These are phyloP conservation scores for Listronotus oregonensis DNA, from an alignment of 1,140 invertebrate genomes.

Conservation along the genomic window DNA sequence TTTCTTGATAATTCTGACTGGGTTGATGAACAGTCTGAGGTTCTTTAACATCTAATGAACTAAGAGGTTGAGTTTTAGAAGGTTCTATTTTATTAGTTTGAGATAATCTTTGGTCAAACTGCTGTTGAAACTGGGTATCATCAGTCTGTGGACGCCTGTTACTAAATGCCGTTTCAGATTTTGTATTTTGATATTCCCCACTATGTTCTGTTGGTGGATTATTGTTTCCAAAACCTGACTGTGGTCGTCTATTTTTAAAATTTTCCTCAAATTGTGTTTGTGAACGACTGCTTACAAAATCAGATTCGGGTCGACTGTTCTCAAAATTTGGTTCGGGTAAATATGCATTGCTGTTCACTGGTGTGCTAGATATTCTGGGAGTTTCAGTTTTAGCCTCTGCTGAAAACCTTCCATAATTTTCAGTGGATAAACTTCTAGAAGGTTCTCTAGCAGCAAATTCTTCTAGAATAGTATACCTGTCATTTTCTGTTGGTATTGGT, in stretches of 20 bases:
- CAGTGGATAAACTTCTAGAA: background rate
- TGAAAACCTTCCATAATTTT: slow-evolving; percentile 4
- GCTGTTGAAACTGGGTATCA: no score
- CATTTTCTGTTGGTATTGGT: background rate
- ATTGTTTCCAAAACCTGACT: background rate
- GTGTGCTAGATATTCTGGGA: slow-evolving; percentile 10
- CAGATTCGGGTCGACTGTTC: background rate
- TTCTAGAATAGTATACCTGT: slow-evolving; percentile 46
- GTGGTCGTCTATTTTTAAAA: background rate
- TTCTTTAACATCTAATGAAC: slow-evolving; percentile 1
- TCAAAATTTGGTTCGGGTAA: slow-evolving; percentile 13
- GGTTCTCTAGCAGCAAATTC: slow-evolving; percentile 36
- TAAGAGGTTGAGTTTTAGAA: background rate
- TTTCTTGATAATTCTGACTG: background rate
- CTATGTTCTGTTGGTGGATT: background rate
- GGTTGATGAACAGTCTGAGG: background rate
- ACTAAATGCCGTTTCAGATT: no score
- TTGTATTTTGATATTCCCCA: no score
- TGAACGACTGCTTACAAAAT: slow-evolving; percentile 2
- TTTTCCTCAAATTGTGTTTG: no score
- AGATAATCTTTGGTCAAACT: no score
- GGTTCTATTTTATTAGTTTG: no score
- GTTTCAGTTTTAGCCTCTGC: slow-evolving; percentile 10
- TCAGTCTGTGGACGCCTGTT: no score
- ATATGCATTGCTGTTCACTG: slow-evolving; percentile 15